Evolutionary conservation across 2,888 invertebrate species (phyloP).

Genomic region (Epinotia nisella): DNA sequence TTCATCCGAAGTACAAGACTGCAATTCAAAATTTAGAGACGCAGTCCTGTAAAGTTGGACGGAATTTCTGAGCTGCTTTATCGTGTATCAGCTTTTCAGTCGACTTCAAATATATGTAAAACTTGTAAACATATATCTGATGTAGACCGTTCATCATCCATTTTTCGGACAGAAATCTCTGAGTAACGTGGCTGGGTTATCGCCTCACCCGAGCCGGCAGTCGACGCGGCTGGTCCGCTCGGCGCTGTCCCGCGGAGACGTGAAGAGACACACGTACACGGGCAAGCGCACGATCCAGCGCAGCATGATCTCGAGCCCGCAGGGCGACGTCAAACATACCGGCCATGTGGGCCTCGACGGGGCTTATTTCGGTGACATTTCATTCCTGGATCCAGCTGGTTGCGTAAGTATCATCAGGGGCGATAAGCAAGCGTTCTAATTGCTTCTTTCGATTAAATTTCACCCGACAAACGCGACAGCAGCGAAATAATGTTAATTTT

Average conservation of each 20-base stretch:
- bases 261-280: conserved; percentile 78
- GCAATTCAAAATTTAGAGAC: not conserved
- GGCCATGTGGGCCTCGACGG: conserved; percentile 98
- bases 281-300: conserved; percentile 89
- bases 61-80: not conserved
- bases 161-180: conserved; percentile 52
- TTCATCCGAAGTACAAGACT: not conserved
- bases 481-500: not conserved
- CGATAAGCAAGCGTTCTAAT: not conserved
- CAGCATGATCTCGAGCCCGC: conserved; percentile 98
- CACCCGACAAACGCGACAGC: no score
- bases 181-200: conserved; percentile 57
- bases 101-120: no score
- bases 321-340: conserved; percentile 98
- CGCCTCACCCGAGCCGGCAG: conserved; percentile 67
- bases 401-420: conserved; percentile 66
- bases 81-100: not conserved
- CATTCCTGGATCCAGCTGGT: conserved; percentile 80
- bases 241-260: conserved; percentile 80
- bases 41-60: not conserved
- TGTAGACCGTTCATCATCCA: conserved; percentile 41
- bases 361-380: conserved; percentile 97
- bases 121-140: no score
- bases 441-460: no score
- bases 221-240: conserved; percentile 68